phyloP scores from a whole-genome alignment of 2,113 vertebrate species.

The Leptocoma aspasia region DNA sequence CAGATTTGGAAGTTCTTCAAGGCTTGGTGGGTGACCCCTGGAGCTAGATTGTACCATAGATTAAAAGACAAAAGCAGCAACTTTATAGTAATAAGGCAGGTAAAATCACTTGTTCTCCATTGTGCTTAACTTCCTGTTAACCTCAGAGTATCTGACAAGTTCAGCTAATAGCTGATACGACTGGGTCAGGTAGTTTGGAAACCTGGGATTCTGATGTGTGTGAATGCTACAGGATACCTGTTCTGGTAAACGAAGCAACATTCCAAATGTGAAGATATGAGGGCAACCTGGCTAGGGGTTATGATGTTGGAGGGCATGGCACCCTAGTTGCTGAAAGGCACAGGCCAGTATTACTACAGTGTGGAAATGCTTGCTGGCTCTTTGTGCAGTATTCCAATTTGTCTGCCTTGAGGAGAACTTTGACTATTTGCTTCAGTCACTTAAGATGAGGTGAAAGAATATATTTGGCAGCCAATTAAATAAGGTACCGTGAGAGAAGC shows the following conservation, averaged over 20 bases:
- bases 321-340: background rate
- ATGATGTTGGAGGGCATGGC: background rate
- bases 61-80: background rate
- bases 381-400: background rate
- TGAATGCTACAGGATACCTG: background rate
- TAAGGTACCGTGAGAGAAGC: background rate
- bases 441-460: background rate
- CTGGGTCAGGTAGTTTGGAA: rapidly evolving
- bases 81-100: background rate
- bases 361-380: background rate
- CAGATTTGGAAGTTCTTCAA: background rate
- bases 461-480: background rate
- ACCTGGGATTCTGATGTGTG: rapidly evolving
- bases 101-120: background rate
- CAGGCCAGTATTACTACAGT: background rate
- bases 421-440: background rate
- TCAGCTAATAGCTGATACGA: background rate
- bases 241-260: background rate
- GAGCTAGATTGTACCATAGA: background rate
- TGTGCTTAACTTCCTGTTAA: background rate
- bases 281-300: background rate
- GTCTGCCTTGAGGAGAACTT: background rate
- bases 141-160: background rate
- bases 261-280: background rate
- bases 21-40: background rate